Percentiles rank a stretch among this genome's conserved stretches.
Evolutionary conservation across 2,113 vertebrate genomes (phyloP).

Genomic region (Bujurquina vittata): DNA sequence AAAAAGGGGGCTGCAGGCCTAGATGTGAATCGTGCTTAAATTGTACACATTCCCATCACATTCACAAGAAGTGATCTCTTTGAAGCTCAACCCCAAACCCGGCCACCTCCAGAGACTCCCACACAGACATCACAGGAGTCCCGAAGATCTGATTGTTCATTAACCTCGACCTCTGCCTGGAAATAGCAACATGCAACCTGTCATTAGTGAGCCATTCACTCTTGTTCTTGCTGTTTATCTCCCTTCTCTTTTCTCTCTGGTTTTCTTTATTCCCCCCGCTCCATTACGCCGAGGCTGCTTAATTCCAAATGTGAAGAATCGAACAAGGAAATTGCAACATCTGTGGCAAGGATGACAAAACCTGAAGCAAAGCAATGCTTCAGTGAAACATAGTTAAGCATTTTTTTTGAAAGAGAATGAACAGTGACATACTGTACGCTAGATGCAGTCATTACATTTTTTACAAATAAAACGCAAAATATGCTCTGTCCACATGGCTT

Average conservation of each 20-base stretch:
- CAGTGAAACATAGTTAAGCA: not conserved
- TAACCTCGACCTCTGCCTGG: conserved; percentile 42
- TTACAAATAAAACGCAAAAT: too few species aligned
- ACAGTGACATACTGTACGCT: not conserved
- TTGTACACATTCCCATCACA: conserved; percentile 23
- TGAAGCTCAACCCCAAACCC: conserved; percentile 17
- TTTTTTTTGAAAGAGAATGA: not conserved
- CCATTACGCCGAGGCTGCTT: not conserved
- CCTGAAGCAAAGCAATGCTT: not conserved
- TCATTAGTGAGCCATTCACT: conserved; percentile 37
- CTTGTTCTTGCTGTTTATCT: conserved; percentile 13
- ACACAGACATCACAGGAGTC: conserved; percentile 44
- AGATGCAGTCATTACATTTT: not conserved
- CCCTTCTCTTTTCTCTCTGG: not conserved
- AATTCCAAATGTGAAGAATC: not conserved
- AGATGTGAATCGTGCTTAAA: conserved; percentile 3
- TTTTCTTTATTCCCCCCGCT: not conserved
- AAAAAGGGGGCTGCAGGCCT: not conserved
- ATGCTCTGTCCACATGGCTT: too few species aligned
- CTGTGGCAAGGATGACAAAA: conserved; percentile 3
- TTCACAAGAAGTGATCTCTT: conserved; percentile 18
- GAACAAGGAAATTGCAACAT: not conserved
- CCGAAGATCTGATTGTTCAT: conserved; percentile 48
- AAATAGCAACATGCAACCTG: conserved; percentile 33
- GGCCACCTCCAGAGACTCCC: not conserved